A percentile compares a stretch with the other conserved stretches of the same genome.
These are phyloP conservation scores for Bothrops jararaca DNA, from an alignment of 2,113 vertebrate genomes.

Conservation along the genomic window DNA sequence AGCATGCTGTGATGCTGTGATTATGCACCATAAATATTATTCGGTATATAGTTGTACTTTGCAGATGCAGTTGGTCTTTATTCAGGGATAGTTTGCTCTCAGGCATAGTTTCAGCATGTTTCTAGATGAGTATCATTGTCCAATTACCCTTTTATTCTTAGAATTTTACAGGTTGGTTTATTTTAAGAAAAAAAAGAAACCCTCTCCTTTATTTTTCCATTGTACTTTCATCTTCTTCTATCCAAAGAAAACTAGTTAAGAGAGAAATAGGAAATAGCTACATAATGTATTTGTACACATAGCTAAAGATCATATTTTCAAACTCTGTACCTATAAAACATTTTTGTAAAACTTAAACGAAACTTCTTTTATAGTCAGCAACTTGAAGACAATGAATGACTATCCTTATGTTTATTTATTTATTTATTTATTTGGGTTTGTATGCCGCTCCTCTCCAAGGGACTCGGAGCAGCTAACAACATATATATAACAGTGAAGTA, in stretches of 20 bases:
- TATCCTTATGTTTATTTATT: neutral
- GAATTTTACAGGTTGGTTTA: neutral
- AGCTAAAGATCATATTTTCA: neutral
- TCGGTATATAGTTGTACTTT: neutral
- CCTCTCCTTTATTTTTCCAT: neutral
- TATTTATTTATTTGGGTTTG: too few species aligned
- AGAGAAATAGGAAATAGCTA: neutral
- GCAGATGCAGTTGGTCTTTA: fast-evolving
- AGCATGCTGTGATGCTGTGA: fast-evolving
- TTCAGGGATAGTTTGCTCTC: neutral
- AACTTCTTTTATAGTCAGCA: conserved; percentile 24
- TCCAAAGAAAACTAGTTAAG: neutral
- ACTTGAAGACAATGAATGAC: neutral
- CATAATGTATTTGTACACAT: neutral
- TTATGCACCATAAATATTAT: neutral
- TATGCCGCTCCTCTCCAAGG: too few species aligned
- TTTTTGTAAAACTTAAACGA: conserved; percentile 15
- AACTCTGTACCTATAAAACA: neutral
- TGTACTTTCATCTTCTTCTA: neutral
- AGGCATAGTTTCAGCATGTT: neutral
- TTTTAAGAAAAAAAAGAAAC: neutral
- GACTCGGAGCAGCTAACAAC: too few species aligned
- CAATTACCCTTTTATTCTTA: neutral
- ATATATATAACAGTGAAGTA: too few species aligned
- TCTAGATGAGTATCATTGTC: neutral